Conservation (phyloP, 2,113 vertebrate species). For the Helogale parvula region DNA sequence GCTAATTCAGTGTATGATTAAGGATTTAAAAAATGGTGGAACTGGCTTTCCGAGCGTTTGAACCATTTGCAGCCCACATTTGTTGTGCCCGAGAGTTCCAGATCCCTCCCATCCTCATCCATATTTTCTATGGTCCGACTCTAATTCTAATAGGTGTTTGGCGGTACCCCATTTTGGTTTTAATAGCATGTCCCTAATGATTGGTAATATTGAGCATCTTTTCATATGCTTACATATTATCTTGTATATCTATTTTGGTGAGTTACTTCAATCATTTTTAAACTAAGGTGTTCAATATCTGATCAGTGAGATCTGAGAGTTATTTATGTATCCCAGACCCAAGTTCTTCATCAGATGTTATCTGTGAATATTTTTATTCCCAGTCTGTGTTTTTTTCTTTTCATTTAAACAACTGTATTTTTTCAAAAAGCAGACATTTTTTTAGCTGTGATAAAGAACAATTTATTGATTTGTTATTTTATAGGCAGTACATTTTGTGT, state of each 20-base stretch:
- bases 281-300: background rate
- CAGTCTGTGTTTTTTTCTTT: background rate
- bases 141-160: background rate
- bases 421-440: background rate
- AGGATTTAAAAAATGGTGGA: background rate
- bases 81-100: background rate
- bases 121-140: background rate
- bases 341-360: background rate
- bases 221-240: background rate
- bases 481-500: background rate
- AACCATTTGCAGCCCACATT: accelerated
- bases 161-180: background rate
- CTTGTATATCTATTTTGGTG: background rate
- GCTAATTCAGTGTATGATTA: too few relatives aligned
- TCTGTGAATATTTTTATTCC: background rate
- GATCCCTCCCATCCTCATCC: too few relatives aligned
- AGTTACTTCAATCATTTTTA: background rate
- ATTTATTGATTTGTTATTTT: background rate
- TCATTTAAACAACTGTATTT: background rate
- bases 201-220: background rate
- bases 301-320: background rate
- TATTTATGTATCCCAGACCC: background rate
- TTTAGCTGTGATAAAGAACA: background rate
- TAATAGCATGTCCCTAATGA: background rate
- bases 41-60: background rate